A percentile compares a stretch with the other conserved stretches of the same genome.
Conservation (phyloP, 1,140 invertebrate genomes). For the Drosophila orena region DNA sequence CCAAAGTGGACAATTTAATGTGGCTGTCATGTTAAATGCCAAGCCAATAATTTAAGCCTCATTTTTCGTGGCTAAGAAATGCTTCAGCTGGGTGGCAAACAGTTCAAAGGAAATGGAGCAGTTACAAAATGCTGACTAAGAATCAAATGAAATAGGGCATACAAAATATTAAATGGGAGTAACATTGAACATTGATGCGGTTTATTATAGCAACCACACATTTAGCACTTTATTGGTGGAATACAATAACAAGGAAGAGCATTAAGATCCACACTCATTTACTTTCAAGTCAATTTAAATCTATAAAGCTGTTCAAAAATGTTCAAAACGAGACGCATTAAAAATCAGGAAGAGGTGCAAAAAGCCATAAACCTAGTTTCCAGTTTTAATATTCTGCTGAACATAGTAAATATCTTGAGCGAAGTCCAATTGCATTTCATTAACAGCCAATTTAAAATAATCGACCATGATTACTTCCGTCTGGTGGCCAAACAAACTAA, state of each 20-base stretch:
- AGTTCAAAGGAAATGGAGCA: constrained; percentile 21
- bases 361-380: constrained; percentile 6
- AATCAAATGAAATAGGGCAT: too few species aligned
- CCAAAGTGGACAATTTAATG: constrained; percentile 82
- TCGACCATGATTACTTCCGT: constrained; percentile 54
- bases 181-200: too few species aligned
- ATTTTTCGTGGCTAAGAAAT: constrained; percentile 68
- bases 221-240: too few species aligned
- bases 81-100: constrained; percentile 69
- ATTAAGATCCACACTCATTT: neutral
- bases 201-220: too few species aligned
- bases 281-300: neutral
- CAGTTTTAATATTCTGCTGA: constrained; percentile 19
- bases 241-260: neutral
- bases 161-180: too few species aligned
- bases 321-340: neutral
- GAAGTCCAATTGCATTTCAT: constrained; percentile 39
- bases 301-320: neutral
- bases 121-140: constrained; percentile 8
- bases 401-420: constrained; percentile 11
- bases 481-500: constrained; percentile 39
- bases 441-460: constrained; percentile 51
- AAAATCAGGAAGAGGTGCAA: constrained; percentile 12
- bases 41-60: constrained; percentile 80
- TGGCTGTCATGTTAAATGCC: constrained; percentile 82